Percentiles rank a stretch among this genome's conserved stretches.
Evolutionary conservation across 2,113 vertebrate species (phyloP).

Genomic region (Pollachius pollachius): DNA sequence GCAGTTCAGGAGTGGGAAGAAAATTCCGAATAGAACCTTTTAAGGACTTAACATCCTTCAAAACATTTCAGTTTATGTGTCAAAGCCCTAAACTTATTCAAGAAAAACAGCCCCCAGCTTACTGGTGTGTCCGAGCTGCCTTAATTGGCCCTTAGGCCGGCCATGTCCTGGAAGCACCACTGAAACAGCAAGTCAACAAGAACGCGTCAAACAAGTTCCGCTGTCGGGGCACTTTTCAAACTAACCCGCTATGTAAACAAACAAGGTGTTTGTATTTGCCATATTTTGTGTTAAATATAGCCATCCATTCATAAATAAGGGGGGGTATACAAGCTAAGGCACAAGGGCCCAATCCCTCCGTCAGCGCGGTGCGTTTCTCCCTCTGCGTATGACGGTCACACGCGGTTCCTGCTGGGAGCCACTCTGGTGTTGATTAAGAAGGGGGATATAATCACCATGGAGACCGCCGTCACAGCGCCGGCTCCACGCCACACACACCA

Average conservation of each 20-base stretch:
- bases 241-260: background rate
- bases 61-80: background rate
- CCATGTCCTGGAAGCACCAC: background rate
- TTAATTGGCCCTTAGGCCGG: conserved; percentile 43
- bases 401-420: conserved; percentile 44
- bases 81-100: conserved; percentile 10
- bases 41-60: no score
- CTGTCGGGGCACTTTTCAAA: conserved; percentile 19
- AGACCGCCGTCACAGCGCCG: conserved; percentile 38
- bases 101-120: background rate
- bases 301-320: conserved; percentile 25
- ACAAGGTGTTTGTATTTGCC: background rate
- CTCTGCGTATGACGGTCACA: conserved; percentile 42
- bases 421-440: conserved; percentile 64
- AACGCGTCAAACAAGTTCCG: conserved; percentile 15
- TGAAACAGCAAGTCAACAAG: conserved; percentile 2
- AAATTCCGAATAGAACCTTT: no score
- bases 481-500: conserved; percentile 30
- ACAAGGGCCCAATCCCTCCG: conserved; percentile 27
- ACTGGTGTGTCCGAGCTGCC: conserved; percentile 13
- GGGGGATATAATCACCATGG: conserved; percentile 51
- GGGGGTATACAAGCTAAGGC: conserved; percentile 17
- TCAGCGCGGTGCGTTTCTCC: conserved; percentile 24
- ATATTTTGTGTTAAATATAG: conserved; percentile 2
- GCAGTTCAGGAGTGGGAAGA: no score